A percentile compares a stretch with the other conserved stretches of the same genome.
phyloP scores from a whole-genome alignment of 1,140 invertebrate genomes.

The Trachelipus rathkii region DNA sequence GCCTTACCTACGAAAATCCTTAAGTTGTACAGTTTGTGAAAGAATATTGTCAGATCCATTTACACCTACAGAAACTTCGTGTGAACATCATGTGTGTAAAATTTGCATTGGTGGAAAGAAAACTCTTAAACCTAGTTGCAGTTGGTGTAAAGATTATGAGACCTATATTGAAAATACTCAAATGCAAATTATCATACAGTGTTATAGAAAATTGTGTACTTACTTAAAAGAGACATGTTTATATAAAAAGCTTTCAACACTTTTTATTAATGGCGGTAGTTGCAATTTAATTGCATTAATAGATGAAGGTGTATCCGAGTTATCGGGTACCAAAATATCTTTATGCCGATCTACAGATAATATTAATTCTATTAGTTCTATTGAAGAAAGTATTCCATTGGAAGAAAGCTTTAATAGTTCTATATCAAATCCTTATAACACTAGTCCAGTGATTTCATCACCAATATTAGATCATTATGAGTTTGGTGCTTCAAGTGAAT shows the following conservation, averaged over 20 bases:
- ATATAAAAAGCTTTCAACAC: constrained; percentile 56
- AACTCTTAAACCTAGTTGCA: constrained; percentile 74
- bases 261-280: constrained; percentile 51
- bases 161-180: constrained; percentile 78
- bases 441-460: background rate
- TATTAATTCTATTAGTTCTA: background rate
- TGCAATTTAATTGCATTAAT: constrained; percentile 50
- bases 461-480: background rate
- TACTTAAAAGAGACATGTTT: constrained; percentile 69
- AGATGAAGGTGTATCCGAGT: constrained; percentile 57
- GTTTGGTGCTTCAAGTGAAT: background rate
- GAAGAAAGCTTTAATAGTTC: no score
- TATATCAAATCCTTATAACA: no score
- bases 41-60: constrained; percentile 75
- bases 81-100: constrained; percentile 82
- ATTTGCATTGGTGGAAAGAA: constrained; percentile 75
- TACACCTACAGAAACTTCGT: constrained; percentile 71
- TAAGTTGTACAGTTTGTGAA: constrained; percentile 83
- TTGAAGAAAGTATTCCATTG: background rate
- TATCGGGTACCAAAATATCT: constrained; percentile 47
- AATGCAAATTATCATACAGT: constrained; percentile 72
- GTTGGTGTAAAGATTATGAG: constrained; percentile 76
- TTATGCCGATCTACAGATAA: background rate
- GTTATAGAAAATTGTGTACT: constrained; percentile 82
- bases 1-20: constrained; percentile 74